Conservation (phyloP, 1,140 invertebrate genomes). For the Eubasilissa regina region DNA sequence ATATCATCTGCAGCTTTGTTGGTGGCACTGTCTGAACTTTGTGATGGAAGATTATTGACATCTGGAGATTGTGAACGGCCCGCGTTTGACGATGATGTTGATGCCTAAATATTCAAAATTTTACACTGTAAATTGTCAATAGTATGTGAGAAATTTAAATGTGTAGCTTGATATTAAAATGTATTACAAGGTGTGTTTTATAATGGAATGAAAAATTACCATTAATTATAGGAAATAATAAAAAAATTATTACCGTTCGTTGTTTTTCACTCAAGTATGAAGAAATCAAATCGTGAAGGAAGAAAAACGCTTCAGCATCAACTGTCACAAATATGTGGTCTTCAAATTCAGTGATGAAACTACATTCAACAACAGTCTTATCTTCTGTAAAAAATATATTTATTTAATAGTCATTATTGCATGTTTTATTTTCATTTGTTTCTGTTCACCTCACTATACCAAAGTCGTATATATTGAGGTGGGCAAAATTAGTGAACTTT, state of each 20-base stretch:
- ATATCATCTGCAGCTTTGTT: slow-evolving; percentile 62
- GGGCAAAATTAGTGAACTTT: too few species aligned
- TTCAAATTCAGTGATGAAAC: slow-evolving; percentile 98
- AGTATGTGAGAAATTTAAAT: neutral
- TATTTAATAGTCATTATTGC: too few species aligned
- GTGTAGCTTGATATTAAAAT: neutral
- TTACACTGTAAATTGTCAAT: neutral
- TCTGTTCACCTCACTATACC: too few species aligned
- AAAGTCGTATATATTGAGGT: too few species aligned
- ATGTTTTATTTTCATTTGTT: too few species aligned
- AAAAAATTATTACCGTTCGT: slow-evolving; percentile 77
- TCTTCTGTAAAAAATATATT: slow-evolving; percentile 74
- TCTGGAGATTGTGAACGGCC: slow-evolving; percentile 58
- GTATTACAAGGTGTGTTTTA: neutral
- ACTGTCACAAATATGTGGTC: slow-evolving; percentile 98
- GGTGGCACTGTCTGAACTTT: slow-evolving; percentile 56
- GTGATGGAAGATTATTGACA: slow-evolving; percentile 56
- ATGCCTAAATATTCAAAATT: slow-evolving; percentile 23
- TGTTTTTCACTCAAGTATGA: slow-evolving; percentile 96
- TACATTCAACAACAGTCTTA: slow-evolving; percentile 94
- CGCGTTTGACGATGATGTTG: slow-evolving; percentile 44
- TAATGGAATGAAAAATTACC: neutral
- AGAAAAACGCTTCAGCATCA: slow-evolving; percentile 98
- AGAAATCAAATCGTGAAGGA: slow-evolving; percentile 96
- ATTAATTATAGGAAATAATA: neutral